Percentiles rank a stretch among this genome's conserved stretches.
phyloP scores from a whole-genome alignment of 2,113 vertebrate species.

The Erinaceus europaeus region DNA sequence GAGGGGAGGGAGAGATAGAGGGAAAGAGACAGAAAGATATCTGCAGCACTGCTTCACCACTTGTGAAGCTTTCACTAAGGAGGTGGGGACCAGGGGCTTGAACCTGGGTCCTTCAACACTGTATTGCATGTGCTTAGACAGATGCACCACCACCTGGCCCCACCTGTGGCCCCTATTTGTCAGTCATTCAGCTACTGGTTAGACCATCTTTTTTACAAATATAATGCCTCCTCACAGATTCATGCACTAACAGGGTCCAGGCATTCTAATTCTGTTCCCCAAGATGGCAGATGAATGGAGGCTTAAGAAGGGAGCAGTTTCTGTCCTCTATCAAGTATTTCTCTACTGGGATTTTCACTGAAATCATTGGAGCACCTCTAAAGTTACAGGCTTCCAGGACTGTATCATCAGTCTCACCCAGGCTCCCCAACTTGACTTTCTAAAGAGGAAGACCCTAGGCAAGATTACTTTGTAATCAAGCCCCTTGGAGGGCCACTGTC shows the following conservation, averaged over 20 bases:
- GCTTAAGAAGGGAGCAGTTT: accelerated
- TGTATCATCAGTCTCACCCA: too few species aligned
- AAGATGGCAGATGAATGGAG: not conserved
- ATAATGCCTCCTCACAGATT: not conserved
- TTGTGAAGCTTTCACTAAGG: too few species aligned
- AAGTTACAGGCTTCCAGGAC: too few species aligned
- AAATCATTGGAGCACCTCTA: not conserved
- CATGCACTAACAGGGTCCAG: accelerated
- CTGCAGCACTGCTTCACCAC: too few species aligned
- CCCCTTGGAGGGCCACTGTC: not conserved
- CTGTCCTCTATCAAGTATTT: not conserved
- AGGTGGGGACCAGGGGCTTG: too few species aligned
- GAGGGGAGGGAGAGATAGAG: too few species aligned
- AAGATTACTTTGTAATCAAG: not conserved
- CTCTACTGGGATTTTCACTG: not conserved
- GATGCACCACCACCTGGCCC: too few species aligned
- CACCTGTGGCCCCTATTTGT: too few species aligned
- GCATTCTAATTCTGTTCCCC: not conserved
- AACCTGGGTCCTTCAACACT: too few species aligned
- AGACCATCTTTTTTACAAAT: not conserved
- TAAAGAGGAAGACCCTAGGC: not conserved
- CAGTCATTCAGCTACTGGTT: not conserved
- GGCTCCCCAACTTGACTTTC: not conserved
- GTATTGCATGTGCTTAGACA: too few species aligned
- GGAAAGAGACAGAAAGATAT: too few species aligned